Conservation (phyloP, 1,140 invertebrate genomes). For the Micrasema longulum region DNA sequence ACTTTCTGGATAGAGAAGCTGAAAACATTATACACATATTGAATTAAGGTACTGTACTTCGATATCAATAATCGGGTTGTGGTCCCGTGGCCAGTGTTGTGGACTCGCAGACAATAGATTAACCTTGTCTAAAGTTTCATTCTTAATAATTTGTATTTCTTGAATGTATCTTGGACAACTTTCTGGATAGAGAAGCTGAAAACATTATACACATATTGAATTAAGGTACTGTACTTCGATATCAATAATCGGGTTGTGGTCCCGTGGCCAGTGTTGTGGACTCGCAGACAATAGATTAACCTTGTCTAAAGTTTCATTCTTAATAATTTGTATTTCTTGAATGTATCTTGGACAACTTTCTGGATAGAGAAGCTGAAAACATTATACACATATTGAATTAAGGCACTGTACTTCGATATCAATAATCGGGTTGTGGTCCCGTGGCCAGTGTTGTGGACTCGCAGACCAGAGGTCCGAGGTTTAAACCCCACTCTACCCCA, state of each 20-base stretch:
- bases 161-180: conserved; percentile 64
- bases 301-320: conserved; percentile 60
- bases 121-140: conserved; percentile 60
- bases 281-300: conserved; percentile 61
- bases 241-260: no score
- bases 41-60: background rate
- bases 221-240: background rate
- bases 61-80: no score
- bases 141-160: conserved; percentile 62
- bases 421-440: no score
- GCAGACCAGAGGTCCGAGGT: conserved; percentile 61
- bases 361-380: conserved; percentile 63
- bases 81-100: conserved; percentile 61
- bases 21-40: conserved; percentile 47
- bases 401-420: background rate
- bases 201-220: conserved; percentile 36
- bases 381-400: background rate
- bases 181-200: conserved; percentile 64
- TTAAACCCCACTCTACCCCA: no score
- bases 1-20: conserved; percentile 65
- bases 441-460: conserved; percentile 62
- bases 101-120: conserved; percentile 60
- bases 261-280: conserved; percentile 60
- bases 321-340: conserved; percentile 62
- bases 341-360: conserved; percentile 64